phyloP scores from a whole-genome alignment of 2,113 vertebrate genomes.

The Lepus timidus region DNA sequence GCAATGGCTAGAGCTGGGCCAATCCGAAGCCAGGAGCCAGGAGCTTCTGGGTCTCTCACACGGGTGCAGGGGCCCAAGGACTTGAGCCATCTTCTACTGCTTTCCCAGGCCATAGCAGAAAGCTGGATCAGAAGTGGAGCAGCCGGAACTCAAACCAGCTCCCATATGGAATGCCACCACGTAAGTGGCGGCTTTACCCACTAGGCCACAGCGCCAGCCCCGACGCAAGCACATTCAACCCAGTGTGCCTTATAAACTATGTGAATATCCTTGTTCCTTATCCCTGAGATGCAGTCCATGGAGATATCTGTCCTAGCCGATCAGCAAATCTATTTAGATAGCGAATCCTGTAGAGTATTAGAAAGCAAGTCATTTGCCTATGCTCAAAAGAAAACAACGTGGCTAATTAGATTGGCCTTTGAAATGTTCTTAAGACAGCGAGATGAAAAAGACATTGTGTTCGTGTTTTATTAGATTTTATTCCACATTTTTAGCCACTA shows the following conservation, averaged over 20 bases:
- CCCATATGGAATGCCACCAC: too few relatives aligned
- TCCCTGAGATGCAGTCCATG: neutral
- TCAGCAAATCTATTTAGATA: neutral
- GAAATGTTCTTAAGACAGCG: conserved; percentile 7
- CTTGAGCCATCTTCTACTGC: too few relatives aligned
- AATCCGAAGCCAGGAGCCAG: too few relatives aligned
- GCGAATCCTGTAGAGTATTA: neutral
- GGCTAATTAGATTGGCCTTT: conserved; percentile 29
- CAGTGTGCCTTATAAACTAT: neutral
- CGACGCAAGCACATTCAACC: neutral
- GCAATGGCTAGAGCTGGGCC: too few relatives aligned
- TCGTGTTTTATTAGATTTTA: neutral
- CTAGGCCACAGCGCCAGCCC: too few relatives aligned
- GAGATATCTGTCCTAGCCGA: neutral
- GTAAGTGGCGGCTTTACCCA: too few relatives aligned
- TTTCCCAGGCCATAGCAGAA: too few relatives aligned
- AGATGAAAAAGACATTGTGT: neutral
- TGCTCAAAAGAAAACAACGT: conserved; percentile 17
- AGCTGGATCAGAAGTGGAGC: too few relatives aligned
- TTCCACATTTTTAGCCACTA: conserved; percentile 17
- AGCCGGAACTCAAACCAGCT: too few relatives aligned
- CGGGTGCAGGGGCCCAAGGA: too few relatives aligned
- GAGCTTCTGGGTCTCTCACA: too few relatives aligned
- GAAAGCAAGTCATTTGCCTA: neutral
- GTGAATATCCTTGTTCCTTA: neutral